phyloP scores from a whole-genome alignment of 2,888 invertebrate species.

The Perithous albicinctus region DNA sequence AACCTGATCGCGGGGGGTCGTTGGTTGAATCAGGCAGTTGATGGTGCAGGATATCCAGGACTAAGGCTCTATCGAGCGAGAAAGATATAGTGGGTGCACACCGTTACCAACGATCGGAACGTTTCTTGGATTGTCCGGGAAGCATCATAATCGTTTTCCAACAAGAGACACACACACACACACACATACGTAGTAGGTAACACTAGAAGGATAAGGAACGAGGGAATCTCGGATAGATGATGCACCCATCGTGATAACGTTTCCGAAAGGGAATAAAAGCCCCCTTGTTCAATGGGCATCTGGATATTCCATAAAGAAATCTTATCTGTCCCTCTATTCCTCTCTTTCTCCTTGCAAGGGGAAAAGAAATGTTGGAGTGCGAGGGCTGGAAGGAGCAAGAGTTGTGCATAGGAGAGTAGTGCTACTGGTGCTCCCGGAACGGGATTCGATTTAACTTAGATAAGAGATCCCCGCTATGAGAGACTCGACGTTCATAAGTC shows the following conservation, averaged over 20 bases:
- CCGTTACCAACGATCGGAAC: constrained; percentile 49
- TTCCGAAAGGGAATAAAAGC: constrained; percentile 64
- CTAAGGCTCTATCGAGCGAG: constrained; percentile 37
- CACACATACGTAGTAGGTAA: too few species aligned
- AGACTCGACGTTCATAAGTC: constrained; percentile 64
- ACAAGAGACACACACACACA: constrained; percentile 41
- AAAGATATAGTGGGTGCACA: constrained; percentile 40
- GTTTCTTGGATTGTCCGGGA: constrained; percentile 43
- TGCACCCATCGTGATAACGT: constrained; percentile 60
- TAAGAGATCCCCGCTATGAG: constrained; percentile 64
- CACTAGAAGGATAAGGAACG: constrained; percentile 23
- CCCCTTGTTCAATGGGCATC: constrained; percentile 65
- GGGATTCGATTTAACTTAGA: constrained; percentile 66
- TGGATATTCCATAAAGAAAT: constrained; percentile 67
- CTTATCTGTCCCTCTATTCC: constrained; percentile 50
- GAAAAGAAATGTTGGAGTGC: constrained; percentile 46
- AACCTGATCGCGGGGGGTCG: constrained; percentile 24
- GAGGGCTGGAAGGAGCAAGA: constrained; percentile 20
- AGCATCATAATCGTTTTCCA: constrained; percentile 57
- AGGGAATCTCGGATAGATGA: constrained; percentile 43
- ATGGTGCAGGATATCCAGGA: constrained; percentile 4
- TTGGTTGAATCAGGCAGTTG: constrained; percentile 24
- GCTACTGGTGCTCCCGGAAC: constrained; percentile 55
- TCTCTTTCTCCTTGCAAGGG: neutral
- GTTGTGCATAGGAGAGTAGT: constrained; percentile 27